Base-by-base conservation (phyloP, 2,797 vertebrate genomes). In the Siniperca obscura region DNA sequence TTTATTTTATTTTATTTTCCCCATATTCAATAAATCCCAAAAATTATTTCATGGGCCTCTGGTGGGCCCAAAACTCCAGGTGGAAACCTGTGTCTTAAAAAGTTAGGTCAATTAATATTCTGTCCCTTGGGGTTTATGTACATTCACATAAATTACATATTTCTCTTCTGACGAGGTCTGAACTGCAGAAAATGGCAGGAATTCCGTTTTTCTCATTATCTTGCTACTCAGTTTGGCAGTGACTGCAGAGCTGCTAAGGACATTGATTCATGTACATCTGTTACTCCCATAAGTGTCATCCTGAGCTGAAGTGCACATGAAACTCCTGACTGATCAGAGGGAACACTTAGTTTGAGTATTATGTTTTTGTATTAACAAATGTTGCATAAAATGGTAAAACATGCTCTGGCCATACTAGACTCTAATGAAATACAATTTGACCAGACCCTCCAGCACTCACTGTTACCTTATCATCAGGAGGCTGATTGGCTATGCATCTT, bases 231-330 rank as follows among this genome's bases (percentile, higher is more conserved):
- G 70, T 78, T 80, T 83, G 81, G 83, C 81, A 82, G 56, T 2
- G 48, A 36, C 62, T 64, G 55, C 61, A 84, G 44, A 52, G 75
- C 46, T 50, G 56, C 59, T 65, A 16, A 66, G 69, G 60, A 74
- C 25, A 34, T 52, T 88, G 66, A 89, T 83, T 85, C 71, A 85
- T 82, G 60, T 61, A 73, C 71, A 82, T 87, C 85, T 92, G 86
- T 66, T 68, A 68, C 80, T 88, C 70, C 61, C 70, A 62, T 74
- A 68, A 76, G 74, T 66, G 84, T 55, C 60, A 25, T 64, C 68
- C 53, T 73, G 73, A 84, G 75, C 55, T 71, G 53, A 70, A 61
- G 61, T 65, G 69, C 50, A 62, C 75, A 77, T 52, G 56, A 70
- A 85, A 52, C 42, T 69, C 44, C 11, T 2, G 34, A 60, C 38